Evolutionary conservation across 2,888 invertebrate species (phyloP), one percentile per base, ranked within the genome.

Genomic region (Drosophila putrida): DNA sequence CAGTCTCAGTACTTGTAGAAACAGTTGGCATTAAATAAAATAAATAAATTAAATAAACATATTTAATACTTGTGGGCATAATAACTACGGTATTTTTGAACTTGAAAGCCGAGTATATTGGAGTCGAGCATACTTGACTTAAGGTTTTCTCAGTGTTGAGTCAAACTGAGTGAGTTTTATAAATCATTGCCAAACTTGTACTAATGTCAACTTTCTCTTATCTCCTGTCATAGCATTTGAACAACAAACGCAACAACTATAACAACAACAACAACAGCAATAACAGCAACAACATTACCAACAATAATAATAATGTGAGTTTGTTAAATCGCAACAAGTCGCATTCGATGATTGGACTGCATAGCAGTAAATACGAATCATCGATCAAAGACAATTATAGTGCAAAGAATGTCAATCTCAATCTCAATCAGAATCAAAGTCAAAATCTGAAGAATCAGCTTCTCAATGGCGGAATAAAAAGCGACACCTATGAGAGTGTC

Each of bases 401-500:
- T 47, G 59, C 86, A 3, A 92, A 91, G 81, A 91, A 91, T 64
- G 84, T 91, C 6, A 92, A 91, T 74, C 71, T 91, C 4, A 59
- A 60, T 39, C 47, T 54, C 9, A 55, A 57, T 39, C 59, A 41
- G 36, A 15, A 50, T 33, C 60, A 44, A 31, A 41, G 46, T 43
- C 55, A 27, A 25, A 49, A 63, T 15, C 73, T 78, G 11, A 92
- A 90, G 77, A 92, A 91, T 67, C 92, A 92, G 61, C 75, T 91
- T 10, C 65, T 87, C 0, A 92, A 91, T 55, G 83, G 88, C 0
- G 83, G 90, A 69, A 86, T 92, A 38, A 93, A 92, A 74, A 92
- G 92, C 79, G 93, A 93, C 63, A 93, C 93, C n/a, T 93, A 93
- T 71, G 93, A 93, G 76, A 93, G 92, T 70, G 91, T 93, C 67